phyloP scores from a whole-genome alignment of 1,140 invertebrate species.

The Platorchestia sp. region DNA sequence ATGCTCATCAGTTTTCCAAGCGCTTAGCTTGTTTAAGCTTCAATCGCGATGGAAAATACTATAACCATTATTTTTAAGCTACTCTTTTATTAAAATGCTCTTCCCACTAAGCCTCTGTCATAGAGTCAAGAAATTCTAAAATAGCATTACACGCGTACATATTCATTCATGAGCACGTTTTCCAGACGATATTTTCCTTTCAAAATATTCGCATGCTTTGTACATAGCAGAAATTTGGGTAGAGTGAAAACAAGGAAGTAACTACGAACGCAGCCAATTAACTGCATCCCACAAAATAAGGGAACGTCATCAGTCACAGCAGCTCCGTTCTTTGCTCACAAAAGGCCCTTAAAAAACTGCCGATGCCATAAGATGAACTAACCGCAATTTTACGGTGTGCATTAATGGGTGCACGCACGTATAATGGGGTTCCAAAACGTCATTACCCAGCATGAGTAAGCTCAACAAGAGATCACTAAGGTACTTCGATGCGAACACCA shows the following conservation, averaged over 20 bases:
- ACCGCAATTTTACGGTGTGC: neutral
- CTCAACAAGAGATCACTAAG: neutral
- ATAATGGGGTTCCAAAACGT: neutral
- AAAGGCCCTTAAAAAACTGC: neutral
- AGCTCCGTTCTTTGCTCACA: neutral
- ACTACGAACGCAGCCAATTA: neutral
- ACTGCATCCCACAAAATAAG: neutral
- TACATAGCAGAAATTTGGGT: neutral
- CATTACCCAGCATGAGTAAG: conserved; percentile 44
- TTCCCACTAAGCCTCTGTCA: no score
- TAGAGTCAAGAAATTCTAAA: no score
- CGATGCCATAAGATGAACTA: neutral
- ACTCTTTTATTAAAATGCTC: no score
- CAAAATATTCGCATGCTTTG: neutral
- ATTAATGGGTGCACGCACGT: neutral
- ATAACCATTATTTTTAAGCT: no score
- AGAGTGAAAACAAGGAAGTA: neutral
- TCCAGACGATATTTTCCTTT: no score
- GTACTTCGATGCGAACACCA: neutral
- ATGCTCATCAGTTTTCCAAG: no score
- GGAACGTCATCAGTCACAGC: neutral
- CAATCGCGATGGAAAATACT: no score
- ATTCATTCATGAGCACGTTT: no score
- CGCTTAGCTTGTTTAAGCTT: no score
- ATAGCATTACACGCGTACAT: no score